Conservation (phyloP, 1,140 invertebrate genomes). For the Cecropterus lyciades region DNA sequence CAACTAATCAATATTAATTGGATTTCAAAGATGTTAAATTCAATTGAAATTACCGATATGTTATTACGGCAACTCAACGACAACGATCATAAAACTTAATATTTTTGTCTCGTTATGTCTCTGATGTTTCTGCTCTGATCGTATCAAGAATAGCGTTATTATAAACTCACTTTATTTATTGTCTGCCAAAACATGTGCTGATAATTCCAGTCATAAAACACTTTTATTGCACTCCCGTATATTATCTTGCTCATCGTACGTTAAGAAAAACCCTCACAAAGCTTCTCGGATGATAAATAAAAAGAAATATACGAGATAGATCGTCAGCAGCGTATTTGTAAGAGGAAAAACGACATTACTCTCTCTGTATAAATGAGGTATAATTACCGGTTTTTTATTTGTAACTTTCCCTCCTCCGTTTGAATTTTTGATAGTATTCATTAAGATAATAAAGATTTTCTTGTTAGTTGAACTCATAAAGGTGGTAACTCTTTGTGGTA, state of each 20-base stretch:
- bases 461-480: too few relatives aligned
- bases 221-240: slow-evolving; percentile 43
- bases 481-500: too few relatives aligned
- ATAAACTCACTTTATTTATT: slow-evolving; percentile 5
- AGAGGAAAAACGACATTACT: slow-evolving; percentile 4
- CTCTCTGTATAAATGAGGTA: slow-evolving; percentile 1
- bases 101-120: not conserved
- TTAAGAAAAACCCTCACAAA: slow-evolving; percentile 28
- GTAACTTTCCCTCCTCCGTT: not conserved
- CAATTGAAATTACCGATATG: too few relatives aligned
- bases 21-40: too few relatives aligned
- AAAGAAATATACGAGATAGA: slow-evolving; percentile 26
- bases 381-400: slow-evolving; percentile 12
- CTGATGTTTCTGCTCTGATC: not conserved
- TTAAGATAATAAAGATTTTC: too few relatives aligned
- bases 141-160: not conserved
- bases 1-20: too few relatives aligned
- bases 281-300: slow-evolving; percentile 23
- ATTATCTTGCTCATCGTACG: slow-evolving; percentile 21
- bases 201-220: slow-evolving; percentile 48
- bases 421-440: too few relatives aligned
- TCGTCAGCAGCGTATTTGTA: slow-evolving; percentile 8
- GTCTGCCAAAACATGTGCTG: slow-evolving; percentile 36
- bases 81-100: too few relatives aligned
- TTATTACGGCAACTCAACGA: too few relatives aligned